These are phyloP conservation scores for Euura saliciscinereae DNA, from an alignment of 1,140 invertebrate genomes.

Conservation along the genomic window DNA sequence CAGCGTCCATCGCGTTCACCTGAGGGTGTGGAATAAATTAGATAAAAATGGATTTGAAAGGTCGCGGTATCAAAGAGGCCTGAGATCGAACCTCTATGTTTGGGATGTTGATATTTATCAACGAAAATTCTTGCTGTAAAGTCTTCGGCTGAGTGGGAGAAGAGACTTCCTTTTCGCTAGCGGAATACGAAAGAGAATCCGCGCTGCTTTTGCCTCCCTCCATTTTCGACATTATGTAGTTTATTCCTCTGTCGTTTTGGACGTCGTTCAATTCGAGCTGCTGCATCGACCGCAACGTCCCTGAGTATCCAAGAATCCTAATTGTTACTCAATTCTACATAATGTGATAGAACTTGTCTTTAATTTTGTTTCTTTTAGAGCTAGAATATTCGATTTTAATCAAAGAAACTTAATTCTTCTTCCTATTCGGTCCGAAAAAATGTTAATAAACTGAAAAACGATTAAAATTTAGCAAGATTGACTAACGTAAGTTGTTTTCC, in stretches of 20 bases:
- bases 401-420: too few species aligned
- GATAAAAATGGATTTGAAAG: constrained; percentile 17
- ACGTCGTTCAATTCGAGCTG: constrained; percentile 49
- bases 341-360: constrained; percentile 11
- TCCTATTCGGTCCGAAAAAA: too few species aligned
- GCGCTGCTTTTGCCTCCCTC: constrained; percentile 37
- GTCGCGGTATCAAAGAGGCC: neutral
- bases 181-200: constrained; percentile 36
- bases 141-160: constrained; percentile 64
- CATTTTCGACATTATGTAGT: constrained; percentile 42
- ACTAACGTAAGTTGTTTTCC: constrained; percentile 49
- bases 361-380: neutral
- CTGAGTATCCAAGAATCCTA: constrained; percentile 30
- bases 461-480: too few species aligned
- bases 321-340: constrained; percentile 8
- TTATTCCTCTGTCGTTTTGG: constrained; percentile 49
- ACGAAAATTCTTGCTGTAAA: constrained; percentile 85
- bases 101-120: constrained; percentile 86
- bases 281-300: constrained; percentile 51
- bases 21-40: constrained; percentile 22
- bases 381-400: too few species aligned
- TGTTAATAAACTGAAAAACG: too few species aligned
- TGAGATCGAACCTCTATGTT: constrained; percentile 71
- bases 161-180: constrained; percentile 50
- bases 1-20: constrained; percentile 69